A percentile compares a stretch with the other conserved stretches of the same genome.
phyloP scores from a whole-genome alignment of 2,113 vertebrate genomes.

The Indicator indicator region DNA sequence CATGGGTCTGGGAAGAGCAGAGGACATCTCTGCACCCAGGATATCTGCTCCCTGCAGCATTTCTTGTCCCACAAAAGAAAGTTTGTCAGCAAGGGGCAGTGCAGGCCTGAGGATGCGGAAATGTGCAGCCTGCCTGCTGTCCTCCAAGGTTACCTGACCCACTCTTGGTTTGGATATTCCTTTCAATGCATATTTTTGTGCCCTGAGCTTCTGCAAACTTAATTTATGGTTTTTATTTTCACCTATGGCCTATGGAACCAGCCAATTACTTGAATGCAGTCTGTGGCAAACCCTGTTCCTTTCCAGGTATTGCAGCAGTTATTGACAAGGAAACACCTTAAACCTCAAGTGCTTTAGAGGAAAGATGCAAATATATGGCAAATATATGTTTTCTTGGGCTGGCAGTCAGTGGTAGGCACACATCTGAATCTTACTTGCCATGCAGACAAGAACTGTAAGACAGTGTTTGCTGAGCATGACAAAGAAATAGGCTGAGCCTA shows the following conservation, averaged over 20 bases:
- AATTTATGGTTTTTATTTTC: constrained; percentile 30
- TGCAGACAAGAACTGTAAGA: neutral
- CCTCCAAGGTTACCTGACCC: constrained; percentile 1
- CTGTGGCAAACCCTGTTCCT: neutral
- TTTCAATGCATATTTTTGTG: neutral
- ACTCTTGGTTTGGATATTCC: neutral
- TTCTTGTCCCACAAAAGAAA: neutral
- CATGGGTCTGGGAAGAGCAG: neutral
- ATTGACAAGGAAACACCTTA: neutral
- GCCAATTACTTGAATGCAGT: neutral
- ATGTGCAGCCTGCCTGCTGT: neutral
- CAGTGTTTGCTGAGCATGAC: neutral
- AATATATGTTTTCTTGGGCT: neutral
- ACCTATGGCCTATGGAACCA: neutral
- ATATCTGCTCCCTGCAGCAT: neutral
- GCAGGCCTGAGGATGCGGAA: constrained; percentile 22
- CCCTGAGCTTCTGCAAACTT: neutral
- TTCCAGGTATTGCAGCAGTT: neutral
- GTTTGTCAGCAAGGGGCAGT: constrained; percentile 48
- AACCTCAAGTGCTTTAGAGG: neutral
- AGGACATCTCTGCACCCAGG: neutral
- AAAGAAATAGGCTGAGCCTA: neutral
- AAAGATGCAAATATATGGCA: neutral
- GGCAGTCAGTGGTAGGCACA: neutral
- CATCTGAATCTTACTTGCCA: neutral